Evolutionary conservation across 1,140 invertebrate species (phyloP).

Genomic region (Holcopasites calliopsidis): DNA sequence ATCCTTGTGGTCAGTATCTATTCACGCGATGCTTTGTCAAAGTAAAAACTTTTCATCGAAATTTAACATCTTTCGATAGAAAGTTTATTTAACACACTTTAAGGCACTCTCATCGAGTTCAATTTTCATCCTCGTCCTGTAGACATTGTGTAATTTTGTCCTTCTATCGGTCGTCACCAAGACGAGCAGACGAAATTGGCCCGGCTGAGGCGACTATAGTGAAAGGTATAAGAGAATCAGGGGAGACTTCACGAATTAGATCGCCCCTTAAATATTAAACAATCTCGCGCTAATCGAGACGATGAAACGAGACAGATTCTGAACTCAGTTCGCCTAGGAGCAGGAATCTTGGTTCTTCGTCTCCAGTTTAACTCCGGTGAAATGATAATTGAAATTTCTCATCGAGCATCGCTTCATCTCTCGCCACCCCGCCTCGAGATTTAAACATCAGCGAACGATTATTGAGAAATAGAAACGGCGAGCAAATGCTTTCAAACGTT

Average conservation of each 20-base stretch:
- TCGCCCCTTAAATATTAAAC: constrained; percentile 16
- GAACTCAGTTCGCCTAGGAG: constrained; percentile 1
- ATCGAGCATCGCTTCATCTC: background rate
- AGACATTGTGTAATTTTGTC: background rate
- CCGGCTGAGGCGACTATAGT: too few species aligned
- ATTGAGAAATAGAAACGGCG: too few species aligned
- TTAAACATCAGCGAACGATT: too few species aligned
- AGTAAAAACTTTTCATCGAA: too few species aligned
- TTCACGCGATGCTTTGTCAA: too few species aligned
- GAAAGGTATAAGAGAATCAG: background rate
- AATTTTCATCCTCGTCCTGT: background rate
- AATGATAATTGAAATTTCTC: constrained; percentile 10
- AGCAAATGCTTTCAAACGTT: too few species aligned
- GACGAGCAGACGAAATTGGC: background rate
- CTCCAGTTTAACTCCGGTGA: too few species aligned
- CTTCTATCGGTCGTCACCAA: background rate
- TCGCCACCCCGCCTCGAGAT: background rate
- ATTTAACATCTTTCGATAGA: too few species aligned
- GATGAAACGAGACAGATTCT: background rate
- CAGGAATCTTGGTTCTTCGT: constrained; percentile 6
- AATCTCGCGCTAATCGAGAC: background rate
- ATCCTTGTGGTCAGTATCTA: too few species aligned
- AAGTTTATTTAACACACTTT: too few species aligned
- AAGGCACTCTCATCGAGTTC: background rate
- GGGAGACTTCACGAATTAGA: background rate